Base-by-base conservation (phyloP, 2,113 vertebrate species). In the Helogale parvula region DNA sequence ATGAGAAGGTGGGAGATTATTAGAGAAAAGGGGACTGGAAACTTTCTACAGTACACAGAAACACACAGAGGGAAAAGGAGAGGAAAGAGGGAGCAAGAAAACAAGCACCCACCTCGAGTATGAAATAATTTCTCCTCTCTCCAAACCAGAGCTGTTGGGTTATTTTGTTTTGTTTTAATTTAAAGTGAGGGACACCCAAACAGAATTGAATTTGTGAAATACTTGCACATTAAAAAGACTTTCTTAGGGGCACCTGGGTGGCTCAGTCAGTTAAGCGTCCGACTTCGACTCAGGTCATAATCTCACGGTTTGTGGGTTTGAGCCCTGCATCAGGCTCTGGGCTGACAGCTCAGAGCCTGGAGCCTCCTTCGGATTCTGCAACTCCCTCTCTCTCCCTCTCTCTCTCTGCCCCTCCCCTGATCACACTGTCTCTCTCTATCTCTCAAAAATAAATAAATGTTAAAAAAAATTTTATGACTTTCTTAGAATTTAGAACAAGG, bases 401-500 rank as follows among this genome's bases (percentile, higher is more conserved):
- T 41, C 41, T 41, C 41, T 41, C 41, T 41, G 41, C 41, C 0
- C 41, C 41, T 41, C 41, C 41, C 41, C 41, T 41, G 41, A 41
- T 41, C 41, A 41, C 41, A 41, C 41, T 41, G 41, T 41, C 41
- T 41, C 41, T 41, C 41, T 41, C 41, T 41, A 41, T 41, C 41
- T 41, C 41, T 41, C 41, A 41, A 41, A 41, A 41, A 41, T 41
- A 41, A 41, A 41, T 41, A 41, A 41, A 41, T 41, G 41, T 41
- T 41, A 41, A 41, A 4, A 41, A 41, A 41, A 5, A 41, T 41
- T 41, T 41, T 41, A 41, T 41, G 41, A 41, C 41, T 52, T 50
- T 35, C 94, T 92, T 86, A 80, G 84, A 76, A 47, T 63, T 89
- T 91, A 41, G 72, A 96, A 92, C 60, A 94, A 66, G 68, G 50